A percentile compares a stretch with the other conserved stretches of the same genome.
Conservation (phyloP, 1,140 invertebrate species). For the Zaprionus taronus region DNA sequence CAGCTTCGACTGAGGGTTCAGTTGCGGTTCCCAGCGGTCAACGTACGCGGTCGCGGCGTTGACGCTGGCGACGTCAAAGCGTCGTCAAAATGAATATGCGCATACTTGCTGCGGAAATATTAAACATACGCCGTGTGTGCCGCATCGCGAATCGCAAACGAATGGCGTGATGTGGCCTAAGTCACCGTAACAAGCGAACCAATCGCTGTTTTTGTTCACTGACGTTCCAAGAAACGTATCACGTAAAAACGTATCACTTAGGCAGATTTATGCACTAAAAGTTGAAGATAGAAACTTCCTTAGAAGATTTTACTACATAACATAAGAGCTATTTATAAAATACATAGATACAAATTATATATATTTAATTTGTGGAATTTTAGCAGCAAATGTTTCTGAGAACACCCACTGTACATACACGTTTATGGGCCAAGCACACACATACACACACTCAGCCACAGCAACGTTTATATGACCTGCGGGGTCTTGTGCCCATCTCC, state of each 20-base stretch:
- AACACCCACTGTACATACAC: not conserved
- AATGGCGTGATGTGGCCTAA: constrained; percentile 30
- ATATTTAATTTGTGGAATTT: not conserved
- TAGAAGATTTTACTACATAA: too few relatives aligned
- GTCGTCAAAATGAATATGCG: constrained; percentile 77
- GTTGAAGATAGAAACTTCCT: too few relatives aligned
- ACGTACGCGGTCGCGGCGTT: constrained; percentile 59
- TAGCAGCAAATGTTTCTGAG: not conserved
- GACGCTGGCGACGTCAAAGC: constrained; percentile 60
- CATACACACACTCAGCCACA: not conserved
- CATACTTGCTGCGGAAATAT: constrained; percentile 79
- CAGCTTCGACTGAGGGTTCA: constrained; percentile 31
- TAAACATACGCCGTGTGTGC: constrained; percentile 75
- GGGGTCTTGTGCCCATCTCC: constrained; percentile 9
- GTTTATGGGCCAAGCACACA: not conserved
- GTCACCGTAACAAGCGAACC: constrained; percentile 42
- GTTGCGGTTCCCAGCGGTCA: constrained; percentile 67
- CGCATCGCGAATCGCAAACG: constrained; percentile 43
- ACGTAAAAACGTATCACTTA: too few relatives aligned
- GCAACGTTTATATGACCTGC: constrained; percentile 7
- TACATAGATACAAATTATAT: not conserved
- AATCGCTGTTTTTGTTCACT: not conserved
- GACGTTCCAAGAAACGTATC: too few relatives aligned
- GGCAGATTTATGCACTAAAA: too few relatives aligned
- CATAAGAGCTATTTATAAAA: not conserved